Evolutionary conservation across 2,797 vertebrate species (phyloP).

Genomic region (Periparus ater): DNA sequence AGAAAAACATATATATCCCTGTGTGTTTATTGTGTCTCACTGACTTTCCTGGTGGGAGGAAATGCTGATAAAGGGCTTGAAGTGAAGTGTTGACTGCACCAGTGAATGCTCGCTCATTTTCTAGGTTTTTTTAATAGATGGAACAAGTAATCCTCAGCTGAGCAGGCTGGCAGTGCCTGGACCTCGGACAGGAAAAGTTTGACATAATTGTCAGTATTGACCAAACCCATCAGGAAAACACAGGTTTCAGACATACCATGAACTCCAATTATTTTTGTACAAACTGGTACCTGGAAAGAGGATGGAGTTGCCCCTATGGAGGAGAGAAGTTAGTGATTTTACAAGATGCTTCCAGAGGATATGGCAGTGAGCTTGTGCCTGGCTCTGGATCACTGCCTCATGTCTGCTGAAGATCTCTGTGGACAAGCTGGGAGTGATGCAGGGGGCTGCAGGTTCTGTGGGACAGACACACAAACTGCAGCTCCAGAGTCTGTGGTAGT

Average conservation of each 20-base stretch:
- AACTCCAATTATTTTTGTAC: background rate
- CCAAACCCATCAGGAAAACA: background rate
- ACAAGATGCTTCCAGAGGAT: background rate
- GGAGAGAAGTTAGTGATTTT: background rate
- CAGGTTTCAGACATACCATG: background rate
- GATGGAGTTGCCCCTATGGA: background rate
- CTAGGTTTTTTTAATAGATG: background rate
- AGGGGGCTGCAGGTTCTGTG: accelerated
- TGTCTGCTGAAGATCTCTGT: background rate
- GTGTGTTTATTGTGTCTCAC: background rate
- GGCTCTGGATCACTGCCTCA: background rate
- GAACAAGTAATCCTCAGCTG: background rate
- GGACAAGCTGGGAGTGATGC: background rate
- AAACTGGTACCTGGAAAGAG: background rate
- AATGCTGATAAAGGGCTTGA: background rate
- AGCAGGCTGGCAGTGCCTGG: background rate
- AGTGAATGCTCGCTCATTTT: background rate
- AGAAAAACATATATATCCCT: background rate
- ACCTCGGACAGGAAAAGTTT: background rate
- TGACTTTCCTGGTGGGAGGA: background rate
- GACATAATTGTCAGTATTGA: background rate
- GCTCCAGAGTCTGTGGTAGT: background rate
- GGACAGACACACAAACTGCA: background rate
- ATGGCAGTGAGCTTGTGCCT: background rate
- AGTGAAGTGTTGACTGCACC: background rate